Percentiles rank a stretch among this genome's conserved stretches.
These are phyloP conservation scores for Beris chalybata DNA, from an alignment of 2,888 invertebrate genomes.

Conservation along the genomic window DNA sequence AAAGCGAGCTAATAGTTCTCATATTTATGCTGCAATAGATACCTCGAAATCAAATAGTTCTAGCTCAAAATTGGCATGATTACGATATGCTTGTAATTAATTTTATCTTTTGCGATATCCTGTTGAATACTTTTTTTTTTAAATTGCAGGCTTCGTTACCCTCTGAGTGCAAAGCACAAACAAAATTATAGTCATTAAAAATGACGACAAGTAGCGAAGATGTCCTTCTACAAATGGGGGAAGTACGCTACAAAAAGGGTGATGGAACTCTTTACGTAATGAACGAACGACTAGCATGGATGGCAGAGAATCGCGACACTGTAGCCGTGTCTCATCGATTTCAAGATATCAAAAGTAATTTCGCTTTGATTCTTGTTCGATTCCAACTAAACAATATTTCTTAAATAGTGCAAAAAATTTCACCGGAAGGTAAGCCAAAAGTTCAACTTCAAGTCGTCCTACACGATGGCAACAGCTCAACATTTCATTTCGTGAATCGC, in stretches of 20 bases:
- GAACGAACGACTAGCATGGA: slow-evolving; percentile 95
- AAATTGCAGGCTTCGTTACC: no score
- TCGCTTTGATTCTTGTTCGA: slow-evolving; percentile 19
- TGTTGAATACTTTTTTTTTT: no score
- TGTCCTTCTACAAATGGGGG: slow-evolving; percentile 87
- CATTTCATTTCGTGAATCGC: slow-evolving; percentile 95
- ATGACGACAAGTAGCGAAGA: slow-evolving; percentile 94
- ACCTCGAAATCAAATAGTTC: no score
- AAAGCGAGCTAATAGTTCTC: no score
- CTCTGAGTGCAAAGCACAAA: no score
- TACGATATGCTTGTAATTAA: no score
- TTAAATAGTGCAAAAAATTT: slow-evolving; percentile 87
- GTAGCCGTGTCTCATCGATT: slow-evolving; percentile 92
- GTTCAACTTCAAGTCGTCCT: slow-evolving; percentile 96
- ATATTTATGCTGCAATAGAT: no score
- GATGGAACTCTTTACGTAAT: slow-evolving; percentile 93
- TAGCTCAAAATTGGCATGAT: no score
- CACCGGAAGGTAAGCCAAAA: slow-evolving; percentile 95
- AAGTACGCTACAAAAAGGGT: slow-evolving; percentile 94
- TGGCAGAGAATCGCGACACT: slow-evolving; percentile 88
- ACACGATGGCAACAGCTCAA: slow-evolving; percentile 90
- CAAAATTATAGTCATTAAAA: not conserved
- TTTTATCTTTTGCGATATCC: no score
- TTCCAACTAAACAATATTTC: slow-evolving; percentile 43
- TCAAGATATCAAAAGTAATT: slow-evolving; percentile 92